Evolutionary conservation across 2,888 invertebrate genomes (phyloP).

Genomic region (Nephrotoma flavescens): DNA sequence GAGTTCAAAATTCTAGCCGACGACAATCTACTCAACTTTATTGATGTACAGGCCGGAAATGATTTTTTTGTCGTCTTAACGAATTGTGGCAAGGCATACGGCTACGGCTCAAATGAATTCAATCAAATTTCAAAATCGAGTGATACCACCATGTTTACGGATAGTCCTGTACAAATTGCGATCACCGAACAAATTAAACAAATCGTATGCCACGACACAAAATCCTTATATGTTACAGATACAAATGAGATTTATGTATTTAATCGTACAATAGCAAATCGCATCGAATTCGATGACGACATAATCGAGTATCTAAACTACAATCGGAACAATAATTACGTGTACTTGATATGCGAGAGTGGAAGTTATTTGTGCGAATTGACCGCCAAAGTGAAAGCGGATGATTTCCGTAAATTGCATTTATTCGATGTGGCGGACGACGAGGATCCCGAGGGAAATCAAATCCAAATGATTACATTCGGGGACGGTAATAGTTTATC

Average conservation of each 20-base stretch:
- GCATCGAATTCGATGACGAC: background rate
- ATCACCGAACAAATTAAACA: background rate
- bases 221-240: background rate
- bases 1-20: constrained; percentile 25
- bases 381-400: background rate
- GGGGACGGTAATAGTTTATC: background rate
- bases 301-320: background rate
- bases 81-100: constrained; percentile 15
- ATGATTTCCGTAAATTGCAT: background rate
- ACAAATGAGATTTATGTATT: background rate
- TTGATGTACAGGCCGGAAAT: constrained; percentile 26
- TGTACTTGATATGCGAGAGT: background rate
- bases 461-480: background rate
- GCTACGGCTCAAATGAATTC: background rate
- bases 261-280: background rate
- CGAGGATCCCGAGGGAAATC: background rate
- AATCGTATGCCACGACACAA: background rate
- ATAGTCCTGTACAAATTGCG: background rate
- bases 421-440: background rate
- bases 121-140: background rate
- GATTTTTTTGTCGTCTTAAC: constrained; percentile 29
- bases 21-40: constrained; percentile 19
- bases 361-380: background rate
- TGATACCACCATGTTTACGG: background rate
- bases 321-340: background rate